phyloP scores from a whole-genome alignment of 2,797 vertebrate species.

The Phoeniculus purpureus region DNA sequence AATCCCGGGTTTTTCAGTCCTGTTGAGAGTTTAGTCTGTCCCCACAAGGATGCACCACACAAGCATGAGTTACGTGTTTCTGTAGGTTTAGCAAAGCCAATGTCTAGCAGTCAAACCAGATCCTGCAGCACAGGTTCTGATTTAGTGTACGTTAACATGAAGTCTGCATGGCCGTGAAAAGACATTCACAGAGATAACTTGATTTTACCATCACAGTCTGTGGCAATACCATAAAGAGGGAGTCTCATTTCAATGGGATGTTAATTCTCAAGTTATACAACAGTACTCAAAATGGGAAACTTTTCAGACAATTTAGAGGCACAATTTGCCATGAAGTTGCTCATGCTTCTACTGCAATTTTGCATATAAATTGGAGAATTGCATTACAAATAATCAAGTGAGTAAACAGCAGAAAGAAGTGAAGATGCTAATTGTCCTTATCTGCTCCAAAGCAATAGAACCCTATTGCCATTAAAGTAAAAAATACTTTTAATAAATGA shows the following conservation, averaged over 20 bases:
- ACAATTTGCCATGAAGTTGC: constrained; percentile 14
- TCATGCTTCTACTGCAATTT: constrained; percentile 18
- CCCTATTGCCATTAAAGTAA: background rate
- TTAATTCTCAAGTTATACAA: background rate
- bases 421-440: background rate
- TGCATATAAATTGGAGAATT: constrained; percentile 23
- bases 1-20: background rate
- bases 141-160: background rate
- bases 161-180: background rate
- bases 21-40: background rate
- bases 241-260: background rate
- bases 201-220: background rate
- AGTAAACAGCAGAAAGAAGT: constrained; percentile 23
- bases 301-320: constrained; percentile 13
- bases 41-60: background rate
- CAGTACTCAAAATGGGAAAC: background rate
- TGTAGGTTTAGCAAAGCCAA: background rate
- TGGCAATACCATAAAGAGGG: background rate
- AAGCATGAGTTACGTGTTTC: fast-evolving
- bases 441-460: background rate
- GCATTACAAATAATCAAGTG: constrained; percentile 24
- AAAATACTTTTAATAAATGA: background rate
- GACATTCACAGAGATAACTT: background rate
- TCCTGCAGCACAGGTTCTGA: background rate
- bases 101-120: background rate